These are phyloP conservation scores for Andrena bucephala DNA, from an alignment of 2,888 invertebrate species.

Conservation along the genomic window DNA sequence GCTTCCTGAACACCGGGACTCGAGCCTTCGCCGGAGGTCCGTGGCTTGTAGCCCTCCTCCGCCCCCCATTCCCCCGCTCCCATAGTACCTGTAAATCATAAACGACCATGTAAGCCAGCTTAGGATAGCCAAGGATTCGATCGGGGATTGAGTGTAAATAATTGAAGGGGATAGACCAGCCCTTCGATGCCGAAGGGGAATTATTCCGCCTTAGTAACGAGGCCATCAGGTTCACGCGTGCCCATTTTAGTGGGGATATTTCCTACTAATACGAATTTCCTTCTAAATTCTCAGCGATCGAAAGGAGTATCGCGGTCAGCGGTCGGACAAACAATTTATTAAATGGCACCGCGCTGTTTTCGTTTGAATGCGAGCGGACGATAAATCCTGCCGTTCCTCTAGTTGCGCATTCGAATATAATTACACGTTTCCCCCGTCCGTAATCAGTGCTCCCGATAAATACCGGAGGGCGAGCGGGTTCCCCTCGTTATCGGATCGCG, in stretches of 20 bases:
- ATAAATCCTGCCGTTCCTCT: slow-evolving; percentile 19
- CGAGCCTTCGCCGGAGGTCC: slow-evolving; percentile 83
- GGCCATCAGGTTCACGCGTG: not conserved
- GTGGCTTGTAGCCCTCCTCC: slow-evolving; percentile 85
- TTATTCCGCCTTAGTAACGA: not conserved
- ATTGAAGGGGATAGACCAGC: not conserved
- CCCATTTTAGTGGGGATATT: not conserved
- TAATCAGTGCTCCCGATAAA: slow-evolving; percentile 34
- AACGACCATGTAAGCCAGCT: slow-evolving; percentile 15
- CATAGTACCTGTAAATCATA: slow-evolving; percentile 82
- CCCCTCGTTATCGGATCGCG: slow-evolving; percentile 36
- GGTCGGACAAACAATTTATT: not conserved
- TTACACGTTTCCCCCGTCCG: slow-evolving; percentile 29
- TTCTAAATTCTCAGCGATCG: not conserved
- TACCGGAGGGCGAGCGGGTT: not conserved
- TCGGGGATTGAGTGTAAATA: slow-evolving; percentile 3
- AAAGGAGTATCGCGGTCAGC: not conserved
- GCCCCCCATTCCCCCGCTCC: slow-evolving; percentile 85
- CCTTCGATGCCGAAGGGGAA: not conserved
- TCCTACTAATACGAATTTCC: not conserved
- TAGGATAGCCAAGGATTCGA: slow-evolving; percentile 3
- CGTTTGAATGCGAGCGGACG: slow-evolving; percentile 32
- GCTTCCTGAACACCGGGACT: slow-evolving; percentile 77
- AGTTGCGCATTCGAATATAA: slow-evolving; percentile 33
- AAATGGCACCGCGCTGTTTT: slow-evolving; percentile 1